phyloP scores from a whole-genome alignment of 1,140 invertebrate genomes.

The Ceratosolen fusciceps region DNA sequence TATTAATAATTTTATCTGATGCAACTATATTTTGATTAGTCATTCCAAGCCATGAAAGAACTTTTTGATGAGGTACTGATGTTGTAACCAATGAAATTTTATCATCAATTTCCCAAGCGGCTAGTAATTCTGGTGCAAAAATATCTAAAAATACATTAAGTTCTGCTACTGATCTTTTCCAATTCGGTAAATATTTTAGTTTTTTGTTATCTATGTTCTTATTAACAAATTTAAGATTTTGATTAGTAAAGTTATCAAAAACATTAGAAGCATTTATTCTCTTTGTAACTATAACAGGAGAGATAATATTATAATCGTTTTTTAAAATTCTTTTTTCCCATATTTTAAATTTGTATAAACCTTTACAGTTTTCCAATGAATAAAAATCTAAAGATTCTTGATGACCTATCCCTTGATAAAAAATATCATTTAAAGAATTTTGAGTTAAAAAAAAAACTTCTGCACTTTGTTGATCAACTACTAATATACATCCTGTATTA shows the following conservation, averaged over 20 bases:
- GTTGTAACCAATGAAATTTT: constrained; percentile 50
- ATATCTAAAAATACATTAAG: constrained; percentile 62
- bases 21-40: constrained; percentile 16
- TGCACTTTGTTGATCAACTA: constrained; percentile 47
- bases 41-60: constrained; percentile 63
- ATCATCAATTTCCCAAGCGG: constrained; percentile 64
- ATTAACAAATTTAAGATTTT: constrained; percentile 45
- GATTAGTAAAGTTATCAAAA: constrained; percentile 59
- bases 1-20: constrained; percentile 44
- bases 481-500: constrained; percentile 60
- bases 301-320: constrained; percentile 10
- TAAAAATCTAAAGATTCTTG: constrained; percentile 53
- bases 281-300: constrained; percentile 39
- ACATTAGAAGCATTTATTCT: constrained; percentile 21
- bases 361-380: constrained; percentile 57
- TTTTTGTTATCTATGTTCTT: constrained; percentile 18
- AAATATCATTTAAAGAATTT: constrained; percentile 68
- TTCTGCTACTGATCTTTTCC: constrained; percentile 62
- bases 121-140: constrained; percentile 64
- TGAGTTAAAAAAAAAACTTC: constrained; percentile 59
- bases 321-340: constrained; percentile 54
- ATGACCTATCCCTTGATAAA: constrained; percentile 66
- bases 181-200: constrained; percentile 49
- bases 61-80: constrained; percentile 61
- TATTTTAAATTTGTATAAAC: constrained; percentile 56